phyloP scores from a whole-genome alignment of 92 coral and sea anemone species.

The Chrysogorgia sp. region DNA sequence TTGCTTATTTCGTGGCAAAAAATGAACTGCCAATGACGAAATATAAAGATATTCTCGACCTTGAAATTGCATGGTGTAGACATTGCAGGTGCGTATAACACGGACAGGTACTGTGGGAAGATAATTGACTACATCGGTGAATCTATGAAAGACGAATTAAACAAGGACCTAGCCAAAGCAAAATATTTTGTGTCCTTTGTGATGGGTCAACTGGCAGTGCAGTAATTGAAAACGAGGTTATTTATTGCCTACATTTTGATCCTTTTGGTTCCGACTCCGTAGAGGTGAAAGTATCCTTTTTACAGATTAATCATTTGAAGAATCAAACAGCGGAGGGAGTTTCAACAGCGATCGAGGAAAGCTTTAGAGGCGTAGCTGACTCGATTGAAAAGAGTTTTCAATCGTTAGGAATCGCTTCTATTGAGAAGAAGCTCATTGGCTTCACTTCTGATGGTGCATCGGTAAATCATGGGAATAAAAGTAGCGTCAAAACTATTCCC shows the following conservation, averaged over 20 bases:
- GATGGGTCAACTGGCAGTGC: slow-evolving; percentile 55
- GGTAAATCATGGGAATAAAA: slow-evolving; percentile 47
- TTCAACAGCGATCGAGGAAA: too few relatives aligned
- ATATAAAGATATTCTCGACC: too few relatives aligned
- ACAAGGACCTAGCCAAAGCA: slow-evolving; percentile 40
- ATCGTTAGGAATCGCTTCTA: slow-evolving; percentile 2
- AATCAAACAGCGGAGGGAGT: slow-evolving; percentile 14
- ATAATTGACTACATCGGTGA: too few relatives aligned
- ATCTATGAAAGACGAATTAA: too few relatives aligned
- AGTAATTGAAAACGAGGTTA: slow-evolving; percentile 46
- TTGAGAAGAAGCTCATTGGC: slow-evolving; percentile 25
- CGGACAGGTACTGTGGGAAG: too few relatives aligned
- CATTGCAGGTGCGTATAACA: too few relatives aligned
- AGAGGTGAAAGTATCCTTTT: slow-evolving; percentile 53
- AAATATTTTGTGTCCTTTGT: slow-evolving; percentile 55
- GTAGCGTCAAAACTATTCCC: slow-evolving; percentile 45
- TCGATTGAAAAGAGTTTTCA: slow-evolving; percentile 6
- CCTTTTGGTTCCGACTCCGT: slow-evolving; percentile 5
- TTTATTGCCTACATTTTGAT: slow-evolving; percentile 50
- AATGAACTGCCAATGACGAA: too few relatives aligned
- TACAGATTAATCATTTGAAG: too few relatives aligned
- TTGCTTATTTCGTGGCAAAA: too few relatives aligned
- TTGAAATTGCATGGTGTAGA: too few relatives aligned
- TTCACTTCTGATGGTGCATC: slow-evolving; percentile 62
- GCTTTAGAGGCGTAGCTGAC: too few relatives aligned